Base-by-base conservation (phyloP, 2,888 invertebrate species). In the Anodontia alba region DNA sequence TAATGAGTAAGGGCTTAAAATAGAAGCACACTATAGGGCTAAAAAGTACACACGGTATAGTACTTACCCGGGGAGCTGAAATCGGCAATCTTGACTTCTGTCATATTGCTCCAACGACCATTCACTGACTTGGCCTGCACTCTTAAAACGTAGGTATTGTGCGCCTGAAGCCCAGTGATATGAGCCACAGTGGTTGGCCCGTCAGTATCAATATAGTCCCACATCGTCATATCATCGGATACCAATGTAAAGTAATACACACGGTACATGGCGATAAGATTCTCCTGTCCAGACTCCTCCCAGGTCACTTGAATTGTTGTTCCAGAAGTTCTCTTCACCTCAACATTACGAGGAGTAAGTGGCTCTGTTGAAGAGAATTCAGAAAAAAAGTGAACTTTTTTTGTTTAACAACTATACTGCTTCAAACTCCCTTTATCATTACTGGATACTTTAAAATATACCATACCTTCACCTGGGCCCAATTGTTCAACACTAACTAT, bases 271-370 rank as follows among this genome's bases (percentile, higher is more conserved):
- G 91, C 88, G n/a, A 94, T 93, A 1, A 92, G 87, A 75, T 89
- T 88, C 42, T 89, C 87, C 8, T 84, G 80, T 26, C 73, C 73
- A 96, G 97, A 87, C 97, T 96, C 67, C 57, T 91, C 93, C 95
- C 95, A 95, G 70, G 93, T 91, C 23, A 95, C 98, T 95, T 98
- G 98, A 0, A 99, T 97, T 71, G 98, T 97, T 26, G 98, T 97
- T 91, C 98, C 98, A 0, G 98, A 98, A 0, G 98, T 98, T 0
- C 99, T 98, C n/a, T 98, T 97, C 12, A 98, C 98, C 95, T 97
- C 97, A 0, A 99, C 98, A 74, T 97, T 96, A 96, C 98, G 97
- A 0, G 99, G 99, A 0, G 98, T 98, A 88, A 99, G 96, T 20
- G 98, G 98, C 92, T 98, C 98, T 93, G 98, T 97, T 33, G 75